Evolutionary conservation across 2,113 vertebrate species (phyloP).

Genomic region (Aplodontia rufa): DNA sequence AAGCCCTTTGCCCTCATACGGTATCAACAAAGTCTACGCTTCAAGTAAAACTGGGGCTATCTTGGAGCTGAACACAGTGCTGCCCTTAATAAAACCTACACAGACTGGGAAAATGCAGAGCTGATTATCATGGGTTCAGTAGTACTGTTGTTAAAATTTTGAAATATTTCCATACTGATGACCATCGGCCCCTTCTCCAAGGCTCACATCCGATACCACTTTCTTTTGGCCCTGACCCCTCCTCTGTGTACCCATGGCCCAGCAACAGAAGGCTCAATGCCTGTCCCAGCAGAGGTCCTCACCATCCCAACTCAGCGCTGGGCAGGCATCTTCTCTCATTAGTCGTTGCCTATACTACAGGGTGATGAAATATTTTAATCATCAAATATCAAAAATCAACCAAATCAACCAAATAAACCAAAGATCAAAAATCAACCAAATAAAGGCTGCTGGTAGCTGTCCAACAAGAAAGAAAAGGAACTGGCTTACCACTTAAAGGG

Average conservation of each 20-base stretch:
- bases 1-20: background rate
- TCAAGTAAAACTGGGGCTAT: background rate
- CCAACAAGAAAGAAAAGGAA: background rate
- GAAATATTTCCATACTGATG: background rate
- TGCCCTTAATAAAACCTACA: background rate
- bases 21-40: background rate
- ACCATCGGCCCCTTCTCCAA: background rate
- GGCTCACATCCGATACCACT: too few relatives aligned
- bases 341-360: background rate
- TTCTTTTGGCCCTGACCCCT: background rate
- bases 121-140: background rate
- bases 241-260: background rate
- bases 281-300: background rate
- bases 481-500: background rate
- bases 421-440: too few relatives aligned
- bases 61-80: background rate
- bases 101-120: background rate
- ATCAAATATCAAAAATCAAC: too few relatives aligned
- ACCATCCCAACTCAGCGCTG: background rate
- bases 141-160: background rate
- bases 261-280: background rate
- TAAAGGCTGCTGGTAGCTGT: background rate
- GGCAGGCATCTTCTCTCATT: background rate
- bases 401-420: too few relatives aligned
- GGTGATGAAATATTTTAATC: too few relatives aligned